Base-by-base conservation (phyloP, 1,140 invertebrate species). In the Stegodyphus mimosarum region DNA sequence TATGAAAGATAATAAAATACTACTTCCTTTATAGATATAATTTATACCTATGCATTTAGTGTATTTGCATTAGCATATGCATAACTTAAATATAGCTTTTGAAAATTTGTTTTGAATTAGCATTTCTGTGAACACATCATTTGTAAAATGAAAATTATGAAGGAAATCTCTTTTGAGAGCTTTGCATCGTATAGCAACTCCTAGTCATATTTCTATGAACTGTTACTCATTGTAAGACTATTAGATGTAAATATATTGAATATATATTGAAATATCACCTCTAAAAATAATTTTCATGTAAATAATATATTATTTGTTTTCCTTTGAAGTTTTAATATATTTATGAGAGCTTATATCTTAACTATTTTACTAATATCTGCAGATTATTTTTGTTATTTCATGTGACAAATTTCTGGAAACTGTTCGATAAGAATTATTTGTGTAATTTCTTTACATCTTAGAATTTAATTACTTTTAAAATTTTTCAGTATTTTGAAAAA, bases 311-410 rank as follows among this genome's bases (percentile, higher is more conserved):
- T 18, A 17, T 67, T 67, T 74, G 53, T 70, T 70, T 69, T 63
- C 48, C 70, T 79, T 69, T 33, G 33, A 33, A 79, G 52, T 79
- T 79, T 70, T 7, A 52, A 53, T 70, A 79, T 79, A 69, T 70
- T 79, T 79, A 66, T 69, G 70, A 70, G 77, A 79, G 77, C 77
- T 79, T 79, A 79, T 79, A 79, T 70, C 64, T 70, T 79, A 13
- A 79, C 52, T 50, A 70, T 55, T 70, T 69, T 70, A 70, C 52
- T 69, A 33, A 55, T 69, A 53, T 55, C 63, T 33, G 17, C 48
- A 49, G 66, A 60, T 50, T 79, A 79, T 79, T 79, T 79, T 79
- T 79, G 77, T 79, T 69, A 79, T 69, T 55, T 55, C 66, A 79
- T 70, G 51, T 79, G 48, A 79, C 53, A 79, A 66, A 70, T 18